Conservation (phyloP, 2,888 invertebrate species). For the Dicyrtomina minuta region DNA sequence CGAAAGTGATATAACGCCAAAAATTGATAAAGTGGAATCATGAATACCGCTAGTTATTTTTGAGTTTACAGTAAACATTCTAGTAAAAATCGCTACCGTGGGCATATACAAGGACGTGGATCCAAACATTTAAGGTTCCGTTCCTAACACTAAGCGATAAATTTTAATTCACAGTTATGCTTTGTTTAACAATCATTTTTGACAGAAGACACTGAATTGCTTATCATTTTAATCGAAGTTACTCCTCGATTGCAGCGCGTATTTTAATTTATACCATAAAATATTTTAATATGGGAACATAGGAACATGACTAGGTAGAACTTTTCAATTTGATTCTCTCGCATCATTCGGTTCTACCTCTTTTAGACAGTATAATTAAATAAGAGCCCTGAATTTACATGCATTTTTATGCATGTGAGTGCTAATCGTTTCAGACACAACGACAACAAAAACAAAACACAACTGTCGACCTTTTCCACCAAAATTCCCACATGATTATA, state of each 20-base stretch:
- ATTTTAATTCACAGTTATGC: slow-evolving; percentile 17
- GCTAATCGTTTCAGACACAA: background rate
- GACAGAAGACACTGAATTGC: slow-evolving; percentile 16
- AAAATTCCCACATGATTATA: slow-evolving; percentile 16
- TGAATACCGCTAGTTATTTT: too few relatives aligned
- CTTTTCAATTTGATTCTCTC: slow-evolving; percentile 15
- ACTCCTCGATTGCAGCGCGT: slow-evolving; percentile 17
- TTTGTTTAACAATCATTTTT: slow-evolving; percentile 2
- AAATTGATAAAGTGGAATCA: too few relatives aligned
- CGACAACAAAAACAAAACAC: slow-evolving; percentile 13
- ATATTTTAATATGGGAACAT: slow-evolving; percentile 18
- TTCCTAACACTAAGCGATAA: background rate
- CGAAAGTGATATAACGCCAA: too few relatives aligned
- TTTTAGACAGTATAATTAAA: background rate
- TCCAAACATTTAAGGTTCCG: too few relatives aligned
- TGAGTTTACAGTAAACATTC: too few relatives aligned
- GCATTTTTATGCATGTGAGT: background rate
- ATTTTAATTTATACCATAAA: slow-evolving; percentile 12
- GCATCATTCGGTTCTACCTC: slow-evolving; percentile 8
- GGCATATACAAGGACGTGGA: too few relatives aligned
- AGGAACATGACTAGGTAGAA: slow-evolving; percentile 26
- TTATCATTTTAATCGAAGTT: slow-evolving; percentile 3
- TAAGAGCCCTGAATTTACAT: slow-evolving; percentile 3
- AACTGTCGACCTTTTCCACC: slow-evolving; percentile 5
- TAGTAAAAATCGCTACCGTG: too few relatives aligned